These are phyloP conservation scores for Ancistrus triradiatus DNA, from an alignment of 2,113 vertebrate species.

Conservation along the genomic window DNA sequence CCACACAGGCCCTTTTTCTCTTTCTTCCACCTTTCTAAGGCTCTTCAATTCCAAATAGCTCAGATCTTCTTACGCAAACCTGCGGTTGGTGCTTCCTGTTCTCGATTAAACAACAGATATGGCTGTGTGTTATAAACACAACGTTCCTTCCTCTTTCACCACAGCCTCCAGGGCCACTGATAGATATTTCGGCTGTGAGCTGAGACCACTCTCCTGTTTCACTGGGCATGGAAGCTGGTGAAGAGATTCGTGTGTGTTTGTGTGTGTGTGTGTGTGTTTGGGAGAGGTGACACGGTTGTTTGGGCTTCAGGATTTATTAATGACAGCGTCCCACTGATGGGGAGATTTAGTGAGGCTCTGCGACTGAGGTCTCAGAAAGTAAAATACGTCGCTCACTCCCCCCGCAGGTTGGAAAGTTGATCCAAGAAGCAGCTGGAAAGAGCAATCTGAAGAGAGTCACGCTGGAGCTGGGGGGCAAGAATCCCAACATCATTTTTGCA, in stretches of 20 bases:
- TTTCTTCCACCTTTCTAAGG: conserved; percentile 21
- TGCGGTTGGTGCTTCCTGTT: conserved; percentile 60
- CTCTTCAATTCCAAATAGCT: conserved; percentile 18
- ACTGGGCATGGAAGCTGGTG: conserved; percentile 46
- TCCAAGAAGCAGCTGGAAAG: conserved; percentile 97
- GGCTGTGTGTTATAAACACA: conserved; percentile 50
- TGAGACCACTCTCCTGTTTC: conserved; percentile 57
- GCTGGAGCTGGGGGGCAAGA: conserved; percentile 97
- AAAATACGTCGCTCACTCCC: conserved; percentile 61
- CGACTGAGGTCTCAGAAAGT: conserved; percentile 52
- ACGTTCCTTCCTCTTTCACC: conserved; percentile 48
- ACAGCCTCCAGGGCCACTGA: conserved; percentile 47
- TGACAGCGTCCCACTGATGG: conserved; percentile 58
- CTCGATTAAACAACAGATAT: conserved; percentile 54
- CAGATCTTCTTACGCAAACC: conserved; percentile 46
- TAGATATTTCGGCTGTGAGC: conserved; percentile 62
- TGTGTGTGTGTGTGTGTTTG: background rate
- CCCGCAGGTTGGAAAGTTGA: conserved; percentile 91
- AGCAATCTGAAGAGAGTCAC: conserved; percentile 99
- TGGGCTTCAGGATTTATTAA: conserved; percentile 60
- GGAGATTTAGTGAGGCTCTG: conserved; percentile 43
- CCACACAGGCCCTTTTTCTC: conserved; percentile 16
- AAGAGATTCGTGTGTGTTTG: conserved; percentile 4
- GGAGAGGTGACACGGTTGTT: conserved; percentile 3
- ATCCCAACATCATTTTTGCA: conserved; percentile 98